Base-by-base conservation (phyloP, 2,113 vertebrate genomes). In the Malurus melanocephalus region DNA sequence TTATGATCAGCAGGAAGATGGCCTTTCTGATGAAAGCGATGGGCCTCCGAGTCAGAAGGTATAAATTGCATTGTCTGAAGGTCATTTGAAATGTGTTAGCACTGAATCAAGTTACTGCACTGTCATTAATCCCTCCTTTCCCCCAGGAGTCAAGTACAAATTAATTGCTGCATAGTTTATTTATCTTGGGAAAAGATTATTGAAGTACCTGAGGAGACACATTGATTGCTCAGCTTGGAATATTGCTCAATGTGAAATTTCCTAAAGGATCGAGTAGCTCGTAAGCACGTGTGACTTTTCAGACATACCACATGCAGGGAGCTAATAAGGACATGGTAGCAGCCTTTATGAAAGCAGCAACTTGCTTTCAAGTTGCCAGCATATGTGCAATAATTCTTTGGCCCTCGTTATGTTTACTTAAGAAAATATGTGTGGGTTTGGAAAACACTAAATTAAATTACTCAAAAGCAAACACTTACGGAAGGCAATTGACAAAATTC, bases 11-110 rank as follows among this genome's bases (percentile, higher is more conserved):
- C 98, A 98, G 66, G 98, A 99, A 52, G 98, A 98, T 40, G 97
- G 98, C 32, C 75, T 94, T 86, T 95, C 92, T 38, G 98, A 99
- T 8, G 99, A 99, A 33, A 97, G 97, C 1, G 98, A 99, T 18
- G 98, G 98, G 8, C 98, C 98, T 45, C 98, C 97, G 67, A 98
- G 97, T 95, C 99, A 99, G 95, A 99, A 98, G 98, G 99, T 99
- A 96, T 64, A 74, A 62, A 69, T 11, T 0, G 0, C 3, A 2
- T 75, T 72, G 55, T 49, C 43, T 72, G 85, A 91, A 84, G 51
- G 77, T 77, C 57, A 24, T 51, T 78, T 27, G 48, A 18, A 74
- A 26, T 22, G 40, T 64, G 27, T 69, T 73, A 59, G 55, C 21
- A 2, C 60, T 62, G 49, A 20, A 15, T 88, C 23, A 1, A 19